Conservation (phyloP, 2,888 invertebrate species). For the Orchesella flavescens region DNA sequence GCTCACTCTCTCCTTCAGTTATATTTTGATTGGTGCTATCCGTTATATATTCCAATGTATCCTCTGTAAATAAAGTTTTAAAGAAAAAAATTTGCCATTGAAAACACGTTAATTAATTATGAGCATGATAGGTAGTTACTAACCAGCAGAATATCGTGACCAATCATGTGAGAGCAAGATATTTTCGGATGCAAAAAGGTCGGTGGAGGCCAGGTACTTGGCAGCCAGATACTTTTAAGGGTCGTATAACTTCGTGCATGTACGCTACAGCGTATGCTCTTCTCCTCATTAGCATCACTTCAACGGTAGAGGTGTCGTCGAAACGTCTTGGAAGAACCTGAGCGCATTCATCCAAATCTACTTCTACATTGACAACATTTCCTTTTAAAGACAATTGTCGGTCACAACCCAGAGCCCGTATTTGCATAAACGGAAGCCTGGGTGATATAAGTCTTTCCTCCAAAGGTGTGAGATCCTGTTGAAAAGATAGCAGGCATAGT, state of each 20-base stretch:
- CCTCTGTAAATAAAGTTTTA: no score
- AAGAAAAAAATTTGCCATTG: no score
- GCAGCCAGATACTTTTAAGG: conserved; percentile 38
- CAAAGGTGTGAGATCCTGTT: no score
- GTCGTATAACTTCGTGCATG: conserved; percentile 57
- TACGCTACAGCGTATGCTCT: conserved; percentile 49
- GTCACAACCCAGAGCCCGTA: conserved; percentile 35
- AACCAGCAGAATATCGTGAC: no score
- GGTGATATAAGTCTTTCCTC: conserved; percentile 45
- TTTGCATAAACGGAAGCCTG: conserved; percentile 51
- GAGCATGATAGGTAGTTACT: no score
- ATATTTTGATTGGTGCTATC: no score
- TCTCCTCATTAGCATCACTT: conserved; percentile 54
- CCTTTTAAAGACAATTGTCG: conserved; percentile 50
- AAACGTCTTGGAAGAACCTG: conserved; percentile 55
- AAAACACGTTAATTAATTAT: no score
- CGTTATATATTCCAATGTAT: no score
- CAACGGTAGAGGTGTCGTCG: conserved; percentile 52
- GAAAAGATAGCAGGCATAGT: no score
- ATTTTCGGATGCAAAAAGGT: neutral
- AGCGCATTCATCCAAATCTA: conserved; percentile 55
- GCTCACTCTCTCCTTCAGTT: no score
- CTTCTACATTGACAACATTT: conserved; percentile 61
- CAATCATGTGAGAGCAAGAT: no score
- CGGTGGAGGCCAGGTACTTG: neutral